Evolutionary conservation across 2,797 vertebrate species (phyloP).

Genomic region (Coilia nasus): DNA sequence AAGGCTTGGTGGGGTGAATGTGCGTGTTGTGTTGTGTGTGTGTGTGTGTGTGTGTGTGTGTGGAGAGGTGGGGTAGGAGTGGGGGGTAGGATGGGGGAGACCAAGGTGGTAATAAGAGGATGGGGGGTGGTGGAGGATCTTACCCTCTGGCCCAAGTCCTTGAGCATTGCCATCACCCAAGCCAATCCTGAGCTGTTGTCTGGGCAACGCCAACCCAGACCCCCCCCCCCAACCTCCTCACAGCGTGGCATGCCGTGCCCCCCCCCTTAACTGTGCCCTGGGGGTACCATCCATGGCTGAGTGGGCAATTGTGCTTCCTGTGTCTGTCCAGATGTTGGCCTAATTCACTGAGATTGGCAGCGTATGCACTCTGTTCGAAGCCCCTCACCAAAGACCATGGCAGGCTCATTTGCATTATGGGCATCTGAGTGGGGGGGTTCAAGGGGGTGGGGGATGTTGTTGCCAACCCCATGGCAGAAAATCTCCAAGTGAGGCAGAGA

Average conservation of each 20-base stretch:
- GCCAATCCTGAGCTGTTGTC: not conserved
- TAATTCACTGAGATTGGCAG: slow-evolving; percentile 70
- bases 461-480: slow-evolving; percentile 11
- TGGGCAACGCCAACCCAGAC: not conserved
- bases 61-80: not conserved
- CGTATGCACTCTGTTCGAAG: slow-evolving; percentile 68
- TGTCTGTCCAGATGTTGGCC: slow-evolving; percentile 77
- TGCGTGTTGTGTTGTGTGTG: too few species aligned
- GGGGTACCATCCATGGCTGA: slow-evolving; percentile 66
- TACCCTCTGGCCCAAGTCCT: not conserved
- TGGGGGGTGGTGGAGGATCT: not conserved
- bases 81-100: not conserved
- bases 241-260: slow-evolving; percentile 53
- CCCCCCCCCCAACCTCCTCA: slow-evolving; percentile 30
- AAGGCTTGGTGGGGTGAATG: not conserved
- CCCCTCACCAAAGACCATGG: slow-evolving; percentile 50
- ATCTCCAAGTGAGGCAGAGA: not conserved
- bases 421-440: not conserved
- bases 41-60: too few species aligned
- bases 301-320: slow-evolving; percentile 65
- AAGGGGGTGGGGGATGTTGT: too few species aligned
- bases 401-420: slow-evolving; percentile 48
- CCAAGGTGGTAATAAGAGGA: not conserved
- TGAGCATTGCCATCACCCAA: not conserved
- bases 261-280: slow-evolving; percentile 61